These are phyloP conservation scores for Agelastica alni DNA, from an alignment of 2,888 invertebrate species.

Conservation along the genomic window DNA sequence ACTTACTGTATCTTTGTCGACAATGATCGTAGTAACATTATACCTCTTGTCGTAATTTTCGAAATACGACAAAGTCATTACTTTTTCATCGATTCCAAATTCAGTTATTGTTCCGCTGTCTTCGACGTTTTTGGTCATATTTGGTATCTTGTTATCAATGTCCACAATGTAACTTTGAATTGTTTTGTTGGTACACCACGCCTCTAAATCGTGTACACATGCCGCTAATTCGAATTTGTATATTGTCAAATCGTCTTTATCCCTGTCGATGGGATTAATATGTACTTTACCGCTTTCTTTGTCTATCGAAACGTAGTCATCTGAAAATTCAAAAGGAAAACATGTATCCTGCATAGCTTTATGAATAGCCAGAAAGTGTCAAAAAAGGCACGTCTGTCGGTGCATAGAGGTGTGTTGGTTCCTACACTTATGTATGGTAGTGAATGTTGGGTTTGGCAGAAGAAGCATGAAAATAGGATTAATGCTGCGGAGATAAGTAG, in stretches of 20 bases:
- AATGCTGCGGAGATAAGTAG: too few relatives aligned
- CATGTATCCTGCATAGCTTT: too few relatives aligned
- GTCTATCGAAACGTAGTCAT: slow-evolving; percentile 40
- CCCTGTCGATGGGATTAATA: slow-evolving; percentile 52
- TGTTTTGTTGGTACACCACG: slow-evolving; percentile 23
- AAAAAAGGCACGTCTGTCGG: too few relatives aligned
- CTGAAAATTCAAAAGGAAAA: too few relatives aligned
- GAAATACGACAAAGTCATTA: slow-evolving; percentile 54
- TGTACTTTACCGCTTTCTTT: slow-evolving; percentile 44
- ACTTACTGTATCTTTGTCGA: slow-evolving; percentile 53
- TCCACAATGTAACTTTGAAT: slow-evolving; percentile 57
- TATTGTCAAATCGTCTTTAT: slow-evolving; percentile 41
- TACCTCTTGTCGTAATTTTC: slow-evolving; percentile 63
- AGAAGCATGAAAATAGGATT: too few relatives aligned
- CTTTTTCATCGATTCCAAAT: slow-evolving; percentile 14
- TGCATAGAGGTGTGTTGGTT: too few relatives aligned
- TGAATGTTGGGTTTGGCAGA: too few relatives aligned
- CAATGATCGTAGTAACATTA: slow-evolving; percentile 57
- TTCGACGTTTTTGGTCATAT: slow-evolving; percentile 13
- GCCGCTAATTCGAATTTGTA: slow-evolving; percentile 48
- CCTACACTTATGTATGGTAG: too few relatives aligned
- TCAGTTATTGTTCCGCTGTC: slow-evolving; percentile 1
- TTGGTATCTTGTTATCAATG: slow-evolving; percentile 70
- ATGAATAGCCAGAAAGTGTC: too few relatives aligned
- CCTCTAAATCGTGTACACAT: slow-evolving; percentile 42